A percentile compares a stretch with the other conserved stretches of the same genome.
Conservation (phyloP, 2,888 invertebrate species). For the Leptinotarsa rubiginosa region DNA sequence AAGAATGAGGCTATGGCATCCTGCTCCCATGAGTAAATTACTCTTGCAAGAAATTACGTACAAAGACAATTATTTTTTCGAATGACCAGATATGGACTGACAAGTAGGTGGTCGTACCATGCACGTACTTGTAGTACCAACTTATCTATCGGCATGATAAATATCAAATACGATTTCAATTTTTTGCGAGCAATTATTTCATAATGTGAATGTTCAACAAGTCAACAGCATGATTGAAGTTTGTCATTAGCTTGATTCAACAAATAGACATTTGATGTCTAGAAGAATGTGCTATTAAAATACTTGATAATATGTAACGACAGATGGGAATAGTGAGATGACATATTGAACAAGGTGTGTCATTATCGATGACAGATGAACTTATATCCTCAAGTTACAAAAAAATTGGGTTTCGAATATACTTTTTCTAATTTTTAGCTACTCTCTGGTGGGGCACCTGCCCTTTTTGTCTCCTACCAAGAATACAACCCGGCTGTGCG, state of each 20-base stretch:
- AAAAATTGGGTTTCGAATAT: too few species aligned
- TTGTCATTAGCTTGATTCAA: neutral
- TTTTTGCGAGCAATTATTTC: neutral
- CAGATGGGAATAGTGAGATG: too few species aligned
- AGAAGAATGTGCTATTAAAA: too few species aligned
- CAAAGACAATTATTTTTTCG: constrained; percentile 1
- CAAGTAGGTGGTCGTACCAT: constrained; percentile 13
- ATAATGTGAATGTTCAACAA: neutral
- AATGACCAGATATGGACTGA: neutral
- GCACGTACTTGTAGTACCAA: constrained; percentile 8
- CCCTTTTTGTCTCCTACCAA: too few species aligned
- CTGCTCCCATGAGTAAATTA: neutral
- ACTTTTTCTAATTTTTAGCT: too few species aligned
- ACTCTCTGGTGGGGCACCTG: too few species aligned
- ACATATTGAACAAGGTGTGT: too few species aligned
- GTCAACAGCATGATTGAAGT: neutral
- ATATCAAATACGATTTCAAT: constrained; percentile 13
- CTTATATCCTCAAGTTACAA: too few species aligned
- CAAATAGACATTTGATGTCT: too few species aligned
- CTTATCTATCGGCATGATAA: neutral
- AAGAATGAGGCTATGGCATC: neutral
- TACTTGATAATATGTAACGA: too few species aligned
- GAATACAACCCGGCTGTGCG: too few species aligned
- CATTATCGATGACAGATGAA: too few species aligned
- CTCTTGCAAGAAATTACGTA: neutral